A percentile compares a stretch with the other conserved stretches of the same genome.
Evolutionary conservation across 2,888 invertebrate species (phyloP).

Genomic region (Eupithecia inturbata): DNA sequence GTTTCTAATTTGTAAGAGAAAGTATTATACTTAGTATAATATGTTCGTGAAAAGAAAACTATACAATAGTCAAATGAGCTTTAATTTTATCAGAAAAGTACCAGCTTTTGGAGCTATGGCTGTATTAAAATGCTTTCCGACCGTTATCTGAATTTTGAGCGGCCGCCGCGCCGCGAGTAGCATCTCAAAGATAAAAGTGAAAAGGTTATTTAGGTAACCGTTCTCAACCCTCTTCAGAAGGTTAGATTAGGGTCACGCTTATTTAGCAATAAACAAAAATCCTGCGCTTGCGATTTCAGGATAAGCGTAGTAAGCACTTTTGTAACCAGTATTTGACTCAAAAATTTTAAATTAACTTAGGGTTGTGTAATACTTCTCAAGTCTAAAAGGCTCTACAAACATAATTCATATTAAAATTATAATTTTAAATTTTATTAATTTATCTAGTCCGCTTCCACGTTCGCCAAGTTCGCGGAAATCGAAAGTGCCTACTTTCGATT

Average conservation of each 20-base stretch:
- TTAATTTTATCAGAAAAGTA: neutral
- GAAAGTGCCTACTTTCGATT: slow-evolving; percentile 1
- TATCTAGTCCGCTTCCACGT: neutral
- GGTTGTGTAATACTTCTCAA: neutral
- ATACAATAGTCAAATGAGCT: neutral
- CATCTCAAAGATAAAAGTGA: slow-evolving; percentile 30
- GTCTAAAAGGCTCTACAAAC: neutral
- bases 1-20: slow-evolving; percentile 16
- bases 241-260: slow-evolving; percentile 37
- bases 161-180: neutral
- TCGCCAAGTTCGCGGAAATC: neutral
- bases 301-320: slow-evolving; percentile 23
- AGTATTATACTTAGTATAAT: slow-evolving; percentile 2
- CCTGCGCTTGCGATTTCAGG: slow-evolving; percentile 22
- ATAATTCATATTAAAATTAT: neutral
- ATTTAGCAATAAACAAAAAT: slow-evolving; percentile 38
- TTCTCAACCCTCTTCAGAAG: slow-evolving; percentile 36
- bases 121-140: slow-evolving; percentile 12
- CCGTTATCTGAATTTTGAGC: slow-evolving; percentile 23
- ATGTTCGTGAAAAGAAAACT: neutral
- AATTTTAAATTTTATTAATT: neutral
- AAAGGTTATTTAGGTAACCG: slow-evolving; percentile 34
- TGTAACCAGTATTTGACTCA: slow-evolving; percentile 1
- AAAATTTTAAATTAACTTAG: slow-evolving; percentile 2
- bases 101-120: neutral